Percentiles rank a stretch among this genome's conserved stretches.
Conservation (phyloP, 2,888 invertebrate species). For the Branchipolynoe longqiensis region DNA sequence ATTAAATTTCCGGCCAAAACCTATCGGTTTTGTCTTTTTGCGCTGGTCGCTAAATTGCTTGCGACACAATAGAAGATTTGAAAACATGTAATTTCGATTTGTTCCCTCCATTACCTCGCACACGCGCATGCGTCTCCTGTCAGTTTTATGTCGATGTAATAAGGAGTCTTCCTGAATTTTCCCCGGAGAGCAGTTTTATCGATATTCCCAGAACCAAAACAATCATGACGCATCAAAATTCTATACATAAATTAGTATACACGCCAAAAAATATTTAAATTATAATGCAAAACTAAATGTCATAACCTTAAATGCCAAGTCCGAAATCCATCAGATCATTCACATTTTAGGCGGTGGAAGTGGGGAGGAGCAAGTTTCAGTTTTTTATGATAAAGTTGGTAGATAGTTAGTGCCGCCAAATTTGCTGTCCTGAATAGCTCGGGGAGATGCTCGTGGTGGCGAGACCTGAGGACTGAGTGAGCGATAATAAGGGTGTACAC, state of each 20-base stretch:
- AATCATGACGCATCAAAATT: too few species aligned
- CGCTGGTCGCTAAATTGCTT: background rate
- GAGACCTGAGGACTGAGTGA: background rate
- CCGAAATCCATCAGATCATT: too few species aligned
- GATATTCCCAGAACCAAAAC: too few species aligned
- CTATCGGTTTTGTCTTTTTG: background rate
- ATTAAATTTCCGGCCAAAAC: background rate
- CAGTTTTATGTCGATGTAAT: constrained; percentile 8
- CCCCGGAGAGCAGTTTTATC: too few species aligned
- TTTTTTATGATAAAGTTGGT: too few species aligned
- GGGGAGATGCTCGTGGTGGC: background rate
- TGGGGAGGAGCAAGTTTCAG: too few species aligned
- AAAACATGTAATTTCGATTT: background rate
- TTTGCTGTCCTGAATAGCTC: background rate
- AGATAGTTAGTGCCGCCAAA: background rate
- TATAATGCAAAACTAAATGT: too few species aligned
- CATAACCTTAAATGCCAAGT: too few species aligned
- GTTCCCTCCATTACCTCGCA: background rate
- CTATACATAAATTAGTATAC: too few species aligned
- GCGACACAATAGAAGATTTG: background rate
- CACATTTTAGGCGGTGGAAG: too few species aligned
- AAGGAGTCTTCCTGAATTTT: too few species aligned
- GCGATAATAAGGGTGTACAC: constrained; percentile 26
- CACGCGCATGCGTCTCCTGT: background rate
- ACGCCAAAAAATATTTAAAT: too few species aligned